These are phyloP conservation scores for Nezara viridula DNA, from an alignment of 2,888 invertebrate genomes.

Conservation along the genomic window DNA sequence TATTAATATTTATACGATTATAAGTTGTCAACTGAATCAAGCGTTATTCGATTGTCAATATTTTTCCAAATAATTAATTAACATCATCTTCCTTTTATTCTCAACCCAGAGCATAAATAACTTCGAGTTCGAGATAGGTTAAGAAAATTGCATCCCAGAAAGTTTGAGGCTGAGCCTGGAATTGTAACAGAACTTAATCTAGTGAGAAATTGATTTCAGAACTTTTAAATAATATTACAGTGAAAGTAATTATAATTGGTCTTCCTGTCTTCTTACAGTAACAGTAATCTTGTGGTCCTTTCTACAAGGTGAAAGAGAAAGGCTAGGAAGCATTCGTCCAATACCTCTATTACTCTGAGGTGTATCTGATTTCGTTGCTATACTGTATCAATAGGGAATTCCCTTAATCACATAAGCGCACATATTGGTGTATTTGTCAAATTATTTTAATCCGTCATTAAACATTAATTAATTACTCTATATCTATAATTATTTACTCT, in stretches of 20 bases:
- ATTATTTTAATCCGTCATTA: too few species aligned
- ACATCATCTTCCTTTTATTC: too few species aligned
- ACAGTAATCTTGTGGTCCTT: conserved; percentile 46
- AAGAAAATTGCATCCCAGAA: not conserved
- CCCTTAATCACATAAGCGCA: not conserved
- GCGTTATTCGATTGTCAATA: too few species aligned
- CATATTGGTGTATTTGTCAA: too few species aligned
- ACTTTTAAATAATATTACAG: not conserved
- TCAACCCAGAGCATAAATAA: not conserved
- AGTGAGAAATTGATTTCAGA: not conserved
- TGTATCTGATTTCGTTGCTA: not conserved
- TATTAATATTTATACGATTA: too few species aligned
- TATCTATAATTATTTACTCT: too few species aligned
- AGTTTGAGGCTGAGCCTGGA: not conserved
- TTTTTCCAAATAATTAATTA: not conserved
- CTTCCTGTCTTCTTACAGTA: conserved; percentile 18
- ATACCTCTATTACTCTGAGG: not conserved
- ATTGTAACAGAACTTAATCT: not conserved
- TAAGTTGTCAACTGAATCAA: too few species aligned
- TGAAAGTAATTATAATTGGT: conserved; percentile 14
- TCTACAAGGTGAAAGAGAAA: not conserved
- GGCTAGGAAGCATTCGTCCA: not conserved
- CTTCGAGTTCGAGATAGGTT: not conserved
- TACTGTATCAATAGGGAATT: not conserved
- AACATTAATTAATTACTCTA: too few species aligned